Base-by-base conservation (phyloP, 2,797 vertebrate genomes). In the Sebastes diploproa region DNA sequence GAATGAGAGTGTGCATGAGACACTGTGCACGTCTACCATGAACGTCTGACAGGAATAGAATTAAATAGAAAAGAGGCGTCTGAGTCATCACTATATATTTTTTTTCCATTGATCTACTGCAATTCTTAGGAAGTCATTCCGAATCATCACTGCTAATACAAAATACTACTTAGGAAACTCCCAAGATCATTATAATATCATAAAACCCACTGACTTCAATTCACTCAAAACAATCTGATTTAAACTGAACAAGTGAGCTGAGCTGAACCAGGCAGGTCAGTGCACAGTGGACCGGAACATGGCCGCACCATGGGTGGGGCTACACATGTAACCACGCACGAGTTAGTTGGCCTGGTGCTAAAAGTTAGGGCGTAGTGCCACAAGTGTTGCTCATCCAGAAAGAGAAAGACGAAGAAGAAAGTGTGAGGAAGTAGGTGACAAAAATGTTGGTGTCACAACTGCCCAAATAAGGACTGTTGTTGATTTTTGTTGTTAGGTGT, bases 1-100 rank as follows among this genome's bases (percentile, higher is more conserved):
- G 27, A 76, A 56, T 27, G 67, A 60, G 42, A 3, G 46, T 4
- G 36, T 5, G 6, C 7, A 81, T 62, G 72, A 76, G 87, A 29
- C 10, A 13, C 7, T 7, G 90, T 7, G 91, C 89, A 94, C 79
- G 73, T 93, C 66, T 3, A 3, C 90, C 38, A 84, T 89, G 70
- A 42, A 34, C 1, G 27, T 10, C 10, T 42, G 58, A 72, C 18
- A 30, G 27, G 30, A 38, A 7, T 4, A 36, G 23, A 72, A 18
- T 7, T 0, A 12, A 25, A 32, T 6, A 52, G 9, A 34, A 61
- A 36, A 32, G 10, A 54, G 38, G 4, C 2, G 3, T 52, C 4
- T 78, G 23, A 63, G 8, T 72, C 18, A 74, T 12, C 7, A 0
- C 11, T 5, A 9, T 29, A 18, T 5, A 14, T 6, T 20, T 11